phyloP scores from a whole-genome alignment of 1,140 invertebrate genomes.

The Berghia stephanieae region DNA sequence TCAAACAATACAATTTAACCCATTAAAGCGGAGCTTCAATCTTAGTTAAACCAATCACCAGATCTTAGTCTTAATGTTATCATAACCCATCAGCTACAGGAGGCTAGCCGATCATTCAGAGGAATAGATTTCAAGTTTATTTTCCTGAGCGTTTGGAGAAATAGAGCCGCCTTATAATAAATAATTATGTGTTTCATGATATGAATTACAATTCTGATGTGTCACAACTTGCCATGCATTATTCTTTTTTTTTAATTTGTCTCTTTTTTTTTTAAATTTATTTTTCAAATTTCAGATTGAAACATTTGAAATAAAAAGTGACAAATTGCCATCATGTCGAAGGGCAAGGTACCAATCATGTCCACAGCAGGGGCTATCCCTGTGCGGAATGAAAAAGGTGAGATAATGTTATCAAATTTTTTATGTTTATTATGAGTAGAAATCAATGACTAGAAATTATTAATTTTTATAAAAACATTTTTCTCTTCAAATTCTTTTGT shows the following conservation, averaged over 20 bases:
- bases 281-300: neutral
- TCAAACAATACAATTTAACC: too few relatives aligned
- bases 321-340: neutral
- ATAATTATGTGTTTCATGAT: neutral
- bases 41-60: neutral
- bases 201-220: neutral
- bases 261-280: neutral
- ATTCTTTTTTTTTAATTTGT: neutral
- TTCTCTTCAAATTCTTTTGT: neutral
- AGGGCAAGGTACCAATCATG: slow-evolving; percentile 53
- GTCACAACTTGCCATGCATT: neutral
- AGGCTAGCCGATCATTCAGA: too few relatives aligned
- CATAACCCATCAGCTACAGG: too few relatives aligned
- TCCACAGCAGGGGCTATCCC: slow-evolving; percentile 61
- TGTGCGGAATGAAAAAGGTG: slow-evolving; percentile 60
- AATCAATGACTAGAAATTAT: neutral
- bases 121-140: too few relatives aligned
- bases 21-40: neutral
- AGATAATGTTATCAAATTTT: slow-evolving; percentile 4
- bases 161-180: neutral
- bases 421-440: neutral
- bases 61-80: too few relatives aligned
- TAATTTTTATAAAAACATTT: neutral
- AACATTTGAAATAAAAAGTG: neutral
- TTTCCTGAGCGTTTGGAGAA: too few relatives aligned